phyloP scores from a whole-genome alignment of 1,140 invertebrate species.

The Heliothis subflexa region DNA sequence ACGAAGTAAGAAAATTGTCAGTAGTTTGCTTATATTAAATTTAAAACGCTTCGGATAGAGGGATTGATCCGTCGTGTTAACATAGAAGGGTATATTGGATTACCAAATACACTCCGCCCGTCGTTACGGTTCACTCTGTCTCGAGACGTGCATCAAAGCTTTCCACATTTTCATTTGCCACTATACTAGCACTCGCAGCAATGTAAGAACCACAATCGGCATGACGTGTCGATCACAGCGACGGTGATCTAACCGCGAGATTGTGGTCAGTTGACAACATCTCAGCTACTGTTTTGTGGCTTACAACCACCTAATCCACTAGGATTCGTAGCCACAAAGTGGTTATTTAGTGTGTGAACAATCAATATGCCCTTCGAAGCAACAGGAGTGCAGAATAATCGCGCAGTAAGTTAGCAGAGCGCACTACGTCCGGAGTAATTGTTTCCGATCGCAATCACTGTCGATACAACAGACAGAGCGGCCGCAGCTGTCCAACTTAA shows the following conservation, averaged over 20 bases:
- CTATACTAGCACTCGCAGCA: not conserved
- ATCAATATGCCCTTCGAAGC: not conserved
- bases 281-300: not conserved
- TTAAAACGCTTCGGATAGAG: constrained; percentile 11
- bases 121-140: not conserved
- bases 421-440: constrained; percentile 11
- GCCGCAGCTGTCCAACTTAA: constrained; percentile 1
- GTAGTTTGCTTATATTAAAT: constrained; percentile 9
- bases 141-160: not conserved
- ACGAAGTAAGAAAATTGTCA: constrained; percentile 17
- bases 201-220: not conserved
- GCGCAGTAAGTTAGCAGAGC: constrained; percentile 19
- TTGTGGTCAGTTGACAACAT: not conserved
- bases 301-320: not conserved
- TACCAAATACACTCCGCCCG: not conserved
- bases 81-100: not conserved
- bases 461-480: constrained; percentile 1
- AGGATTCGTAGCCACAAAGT: not conserved
- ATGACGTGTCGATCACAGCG: not conserved
- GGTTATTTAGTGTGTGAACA: constrained; percentile 2
- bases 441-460: constrained; percentile 35
- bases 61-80: not conserved
- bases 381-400: constrained; percentile 19
- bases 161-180: not conserved
- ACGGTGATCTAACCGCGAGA: not conserved